Evolutionary conservation across 2,113 vertebrate species (phyloP), one percentile per base, ranked within the genome.

Genomic region (Lamprologus ornatipinnis): DNA sequence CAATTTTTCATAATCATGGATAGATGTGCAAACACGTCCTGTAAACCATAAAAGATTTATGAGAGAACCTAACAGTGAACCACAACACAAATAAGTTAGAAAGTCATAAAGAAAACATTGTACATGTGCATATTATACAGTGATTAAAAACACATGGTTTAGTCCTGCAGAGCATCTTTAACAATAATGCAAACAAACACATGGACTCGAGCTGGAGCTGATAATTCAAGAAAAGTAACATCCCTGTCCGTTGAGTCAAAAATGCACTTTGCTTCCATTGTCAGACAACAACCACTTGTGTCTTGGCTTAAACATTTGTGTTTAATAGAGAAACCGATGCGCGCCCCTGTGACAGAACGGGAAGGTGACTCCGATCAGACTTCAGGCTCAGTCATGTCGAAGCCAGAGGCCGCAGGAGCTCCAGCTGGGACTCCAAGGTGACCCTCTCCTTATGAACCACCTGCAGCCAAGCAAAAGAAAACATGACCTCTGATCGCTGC

Each of bases 391-490:
- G 92, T 99, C 97, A 98, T 85, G 97, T 94, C 5, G 97, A 97
- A 1, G 98, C 95, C 91, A 98, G 92, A 9, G 99, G 98, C 51
- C 98, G 97, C 35, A 98, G 97, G 68, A 97, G 95, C 70, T 99
- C 98, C 96, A 99, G 93, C 95, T 98, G 98, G 1, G 97, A 97
- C 96, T 99, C 99, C 96, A 99, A 88, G 79, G 98, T 97, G 93
- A 98, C 97, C 82, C 98, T 96, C 79, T 99, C 97, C 93, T 97
- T 97, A 94, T 98, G 98, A 90, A 98, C 97, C 89, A 98, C 98
- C 98, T 99, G 94, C 90, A 88, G 82, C 54, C 60, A 26, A 85
- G 35, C 86, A 51, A 35, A 87, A 81, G 9, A 81, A 85, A 86
- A 86, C 60, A 84, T 47, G 26, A 86, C 40, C 31, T 81, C 47